These are phyloP conservation scores for human (Homo sapiens) DNA, from an alignment of 2,113 vertebrate species.

Conservation along the genomic window DNA sequence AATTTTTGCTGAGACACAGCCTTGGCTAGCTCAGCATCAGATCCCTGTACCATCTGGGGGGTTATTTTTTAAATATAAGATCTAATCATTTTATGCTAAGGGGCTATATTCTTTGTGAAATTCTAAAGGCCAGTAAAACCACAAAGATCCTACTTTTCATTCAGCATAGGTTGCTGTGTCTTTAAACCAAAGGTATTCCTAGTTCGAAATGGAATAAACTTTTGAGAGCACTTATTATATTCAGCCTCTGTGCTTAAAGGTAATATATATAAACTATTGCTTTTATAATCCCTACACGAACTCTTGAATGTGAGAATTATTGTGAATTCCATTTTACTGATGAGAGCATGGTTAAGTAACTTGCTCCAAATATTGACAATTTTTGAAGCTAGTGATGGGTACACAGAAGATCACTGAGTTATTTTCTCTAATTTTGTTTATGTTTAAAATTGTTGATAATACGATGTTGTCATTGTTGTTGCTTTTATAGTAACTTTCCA, in stretches of 20 bases:
- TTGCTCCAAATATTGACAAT: not conserved
- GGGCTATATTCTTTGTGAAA: not conserved
- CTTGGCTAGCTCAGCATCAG: not conserved
- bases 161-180: not conserved
- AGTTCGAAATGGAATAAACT: not conserved
- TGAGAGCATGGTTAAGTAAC: not conserved
- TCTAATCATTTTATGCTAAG: not conserved
- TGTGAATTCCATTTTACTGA: not conserved
- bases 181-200: not conserved
- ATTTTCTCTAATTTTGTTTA: not conserved
- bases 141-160: not conserved
- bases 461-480: not conserved
- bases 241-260: not conserved
- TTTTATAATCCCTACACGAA: not conserved
- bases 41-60: not conserved
- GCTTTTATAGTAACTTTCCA: not conserved
- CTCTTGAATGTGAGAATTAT: not conserved
- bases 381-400: not conserved
- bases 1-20: constrained; percentile 10
- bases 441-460: not conserved
- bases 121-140: not conserved
- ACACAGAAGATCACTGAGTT: not conserved
- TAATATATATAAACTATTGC: not conserved
- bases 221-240: not conserved
- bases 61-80: not conserved